Conservation (phyloP, 2,113 vertebrate species). For the Grantiella picta region DNA sequence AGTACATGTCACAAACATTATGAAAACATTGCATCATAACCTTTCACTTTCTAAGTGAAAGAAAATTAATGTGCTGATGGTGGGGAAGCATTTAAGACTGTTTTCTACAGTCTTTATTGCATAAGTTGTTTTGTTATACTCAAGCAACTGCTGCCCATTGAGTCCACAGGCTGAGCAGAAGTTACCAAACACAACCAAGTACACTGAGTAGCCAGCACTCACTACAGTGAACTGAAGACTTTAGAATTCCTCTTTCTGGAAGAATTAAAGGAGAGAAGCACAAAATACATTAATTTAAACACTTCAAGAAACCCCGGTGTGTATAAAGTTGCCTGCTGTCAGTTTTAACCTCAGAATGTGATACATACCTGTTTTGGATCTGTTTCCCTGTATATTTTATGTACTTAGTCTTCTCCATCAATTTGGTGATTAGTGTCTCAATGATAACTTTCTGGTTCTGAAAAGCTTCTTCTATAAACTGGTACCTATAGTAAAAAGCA, state of each 20-base stretch:
- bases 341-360: background rate
- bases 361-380: constrained; percentile 86
- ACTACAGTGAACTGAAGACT: background rate
- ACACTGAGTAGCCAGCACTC: background rate
- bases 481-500: constrained; percentile 80
- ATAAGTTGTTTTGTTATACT: background rate
- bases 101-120: background rate
- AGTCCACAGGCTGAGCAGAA: background rate
- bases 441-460: constrained; percentile 95
- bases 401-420: constrained; percentile 94
- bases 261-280: background rate
- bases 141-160: background rate
- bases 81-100: background rate
- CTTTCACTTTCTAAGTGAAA: background rate
- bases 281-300: background rate
- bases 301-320: background rate
- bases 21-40: constrained; percentile 17
- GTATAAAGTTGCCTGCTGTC: background rate
- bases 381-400: constrained; percentile 90
- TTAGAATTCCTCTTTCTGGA: background rate
- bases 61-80: background rate
- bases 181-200: background rate
- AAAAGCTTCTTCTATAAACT: constrained; percentile 98
- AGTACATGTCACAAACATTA: background rate
- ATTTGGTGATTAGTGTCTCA: constrained; percentile 90